Percentiles rank a stretch among this genome's conserved stretches.
phyloP scores from a whole-genome alignment of 2,113 vertebrate genomes.

The Perca fluviatilis region DNA sequence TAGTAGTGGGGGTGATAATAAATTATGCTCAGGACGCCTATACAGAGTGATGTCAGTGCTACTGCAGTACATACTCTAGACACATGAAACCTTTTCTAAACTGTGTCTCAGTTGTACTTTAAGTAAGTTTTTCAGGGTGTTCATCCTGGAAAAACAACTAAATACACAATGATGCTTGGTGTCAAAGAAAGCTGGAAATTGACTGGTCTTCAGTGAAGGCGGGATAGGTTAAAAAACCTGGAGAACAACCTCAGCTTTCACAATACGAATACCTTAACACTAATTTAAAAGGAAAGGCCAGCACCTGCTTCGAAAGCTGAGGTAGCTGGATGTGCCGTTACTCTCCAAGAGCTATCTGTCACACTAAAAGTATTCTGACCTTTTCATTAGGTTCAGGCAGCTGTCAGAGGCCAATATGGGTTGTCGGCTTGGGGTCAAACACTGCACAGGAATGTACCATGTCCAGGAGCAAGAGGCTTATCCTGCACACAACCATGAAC shows the following conservation, averaged over 20 bases:
- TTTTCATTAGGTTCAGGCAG: neutral
- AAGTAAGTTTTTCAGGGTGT: neutral
- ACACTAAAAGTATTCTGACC: neutral
- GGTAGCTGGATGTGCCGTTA: neutral
- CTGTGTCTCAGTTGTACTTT: too few relatives aligned
- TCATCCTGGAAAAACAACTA: neutral
- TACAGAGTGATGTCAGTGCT: too few relatives aligned
- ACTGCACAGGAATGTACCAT: neutral
- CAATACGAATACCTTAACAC: neutral
- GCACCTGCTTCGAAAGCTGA: neutral
- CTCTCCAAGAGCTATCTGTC: neutral
- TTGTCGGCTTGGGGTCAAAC: neutral
- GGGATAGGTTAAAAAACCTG: neutral
- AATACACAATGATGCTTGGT: neutral
- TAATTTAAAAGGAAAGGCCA: neutral
- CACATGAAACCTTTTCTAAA: neutral
- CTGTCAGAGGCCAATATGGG: neutral
- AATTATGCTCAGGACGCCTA: neutral
- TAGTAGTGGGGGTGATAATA: neutral
- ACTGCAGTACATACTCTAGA: neutral
- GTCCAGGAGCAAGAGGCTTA: neutral
- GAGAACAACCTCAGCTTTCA: neutral
- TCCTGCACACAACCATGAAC: neutral
- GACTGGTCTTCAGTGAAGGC: neutral
- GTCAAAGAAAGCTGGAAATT: neutral